Evolutionary conservation across 2,888 invertebrate genomes (phyloP).

Genomic region (Siphlonurus alternatus): DNA sequence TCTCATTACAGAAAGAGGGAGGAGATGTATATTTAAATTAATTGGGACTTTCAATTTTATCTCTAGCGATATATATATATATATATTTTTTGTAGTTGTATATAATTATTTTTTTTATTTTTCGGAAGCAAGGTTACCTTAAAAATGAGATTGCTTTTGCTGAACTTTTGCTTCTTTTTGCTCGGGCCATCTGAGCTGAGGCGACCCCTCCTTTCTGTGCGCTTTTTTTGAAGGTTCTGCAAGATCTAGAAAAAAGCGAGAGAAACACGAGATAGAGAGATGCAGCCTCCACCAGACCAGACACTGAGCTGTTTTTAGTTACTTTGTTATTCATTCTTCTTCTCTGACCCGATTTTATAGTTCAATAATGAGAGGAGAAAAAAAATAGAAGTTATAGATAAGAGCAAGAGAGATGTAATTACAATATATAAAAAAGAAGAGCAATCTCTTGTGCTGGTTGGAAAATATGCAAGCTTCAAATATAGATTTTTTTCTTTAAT

Average conservation of each 20-base stretch:
- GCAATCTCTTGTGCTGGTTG: neutral
- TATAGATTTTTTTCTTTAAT: neutral
- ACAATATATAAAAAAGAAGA: neutral
- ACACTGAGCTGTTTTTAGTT: neutral
- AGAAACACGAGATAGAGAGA: conserved; percentile 66
- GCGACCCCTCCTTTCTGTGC: conserved; percentile 93
- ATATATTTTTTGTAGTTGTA: neutral
- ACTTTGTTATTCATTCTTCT: conserved; percentile 1
- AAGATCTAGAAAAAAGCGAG: conserved; percentile 90
- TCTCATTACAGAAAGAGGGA: no score
- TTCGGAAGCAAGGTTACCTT: conserved; percentile 52
- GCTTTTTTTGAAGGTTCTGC: conserved; percentile 98
- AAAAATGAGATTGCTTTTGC: conserved; percentile 96
- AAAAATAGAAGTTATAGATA: neutral
- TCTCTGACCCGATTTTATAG: neutral
- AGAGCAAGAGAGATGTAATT: neutral
- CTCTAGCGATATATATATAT: neutral
- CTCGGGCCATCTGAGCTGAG: conserved; percentile 78
- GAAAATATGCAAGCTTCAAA: neutral
- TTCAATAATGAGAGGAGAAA: conserved; percentile 3
- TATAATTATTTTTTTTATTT: conserved; percentile 8
- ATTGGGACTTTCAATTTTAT: no score
- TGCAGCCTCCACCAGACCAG: neutral
- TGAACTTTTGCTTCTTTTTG: conserved; percentile 81
- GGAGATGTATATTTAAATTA: no score